Evolutionary conservation across 2,797 vertebrate species (phyloP), one percentile per base, ranked within the genome.

Genomic region (Glossophaga mutica): DNA sequence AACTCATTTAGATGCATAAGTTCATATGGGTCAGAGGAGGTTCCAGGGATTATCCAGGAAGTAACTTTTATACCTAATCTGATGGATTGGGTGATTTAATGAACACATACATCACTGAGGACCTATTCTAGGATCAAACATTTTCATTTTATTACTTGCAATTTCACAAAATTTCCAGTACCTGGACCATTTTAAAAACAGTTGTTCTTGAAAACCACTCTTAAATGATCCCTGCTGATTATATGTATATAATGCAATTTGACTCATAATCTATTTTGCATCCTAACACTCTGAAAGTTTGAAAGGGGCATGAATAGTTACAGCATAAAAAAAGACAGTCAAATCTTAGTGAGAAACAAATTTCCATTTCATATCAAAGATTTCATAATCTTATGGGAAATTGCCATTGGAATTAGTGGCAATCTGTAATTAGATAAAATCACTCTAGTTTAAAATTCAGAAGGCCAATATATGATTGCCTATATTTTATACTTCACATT

Each of bases 181-280:
- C 59, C 50, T 22, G 91, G 21, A 91, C 55, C 21, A 16, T 29
- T 90, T 55, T 96, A 78, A 37, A 97, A 97, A 82, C 22, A 96
- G 29, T 59, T 97, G 34, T 22, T 88, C 22, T 87, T 67, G n/a
- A 46, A 94, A 94, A 94, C 9, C 76, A 84, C 6, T 84, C 48
- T 71, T 96, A 97, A 59, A 59, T 46, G 50, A 78, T 70, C 10
- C 14, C 48, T 90, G 46, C 2, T 34, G 19, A 59, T 39, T 59
- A 21, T 10, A 37, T 11, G 4, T 22, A 37, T 9, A 10, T 12
- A 12, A 9, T n/a, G 39, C 4, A 9, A 22, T 50, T 84, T 78
- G 24, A 59, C 32, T 74, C 10, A 9, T 48, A 87, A 42, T 42
- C 22, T 65, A 42, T 24, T 57, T 85, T 90, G 6, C 24, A 24